Conservation (phyloP, 2,888 invertebrate genomes). For the Hemithea aestivaria region DNA sequence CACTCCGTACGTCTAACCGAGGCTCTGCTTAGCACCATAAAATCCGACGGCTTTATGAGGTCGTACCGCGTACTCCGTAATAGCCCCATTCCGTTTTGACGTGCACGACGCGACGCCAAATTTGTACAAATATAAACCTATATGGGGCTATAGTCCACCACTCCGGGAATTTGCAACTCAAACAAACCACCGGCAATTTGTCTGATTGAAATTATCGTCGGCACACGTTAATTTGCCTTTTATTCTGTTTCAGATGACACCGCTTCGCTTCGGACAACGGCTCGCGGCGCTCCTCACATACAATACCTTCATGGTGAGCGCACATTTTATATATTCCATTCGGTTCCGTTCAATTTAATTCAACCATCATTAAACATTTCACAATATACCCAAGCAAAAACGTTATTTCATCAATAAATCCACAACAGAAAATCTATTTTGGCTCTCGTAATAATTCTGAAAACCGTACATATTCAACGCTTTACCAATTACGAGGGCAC, state of each 20-base stretch:
- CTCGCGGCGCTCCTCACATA: slow-evolving; percentile 48
- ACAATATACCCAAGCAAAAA: slow-evolving; percentile 9
- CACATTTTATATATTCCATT: slow-evolving; percentile 10
- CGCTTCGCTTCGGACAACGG: slow-evolving; percentile 44
- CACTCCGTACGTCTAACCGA: slow-evolving; percentile 8
- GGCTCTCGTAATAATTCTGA: slow-evolving; percentile 29
- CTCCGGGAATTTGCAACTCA: slow-evolving; percentile 46
- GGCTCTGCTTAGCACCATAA: slow-evolving; percentile 15
- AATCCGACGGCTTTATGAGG: slow-evolving; percentile 19
- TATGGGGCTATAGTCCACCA: slow-evolving; percentile 3
- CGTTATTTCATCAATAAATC: slow-evolving; percentile 22
- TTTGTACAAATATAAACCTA: slow-evolving; percentile 19
- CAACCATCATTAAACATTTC: slow-evolving; percentile 6
- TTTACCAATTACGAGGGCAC: slow-evolving; percentile 48
- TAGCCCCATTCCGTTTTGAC: slow-evolving; percentile 29
- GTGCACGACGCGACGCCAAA: slow-evolving; percentile 27
- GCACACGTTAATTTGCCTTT: slow-evolving; percentile 31
- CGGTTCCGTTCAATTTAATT: slow-evolving; percentile 9
- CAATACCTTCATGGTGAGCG: slow-evolving; percentile 57
- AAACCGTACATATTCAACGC: slow-evolving; percentile 33
- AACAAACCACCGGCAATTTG: slow-evolving; percentile 42
- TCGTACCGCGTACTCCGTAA: slow-evolving; percentile 22
- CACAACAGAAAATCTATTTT: slow-evolving; percentile 28
- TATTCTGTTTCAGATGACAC: slow-evolving; percentile 58
- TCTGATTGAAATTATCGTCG: slow-evolving; percentile 42